These are phyloP conservation scores for Aegithalos caudatus DNA, from an alignment of 2,113 vertebrate species.

Conservation along the genomic window DNA sequence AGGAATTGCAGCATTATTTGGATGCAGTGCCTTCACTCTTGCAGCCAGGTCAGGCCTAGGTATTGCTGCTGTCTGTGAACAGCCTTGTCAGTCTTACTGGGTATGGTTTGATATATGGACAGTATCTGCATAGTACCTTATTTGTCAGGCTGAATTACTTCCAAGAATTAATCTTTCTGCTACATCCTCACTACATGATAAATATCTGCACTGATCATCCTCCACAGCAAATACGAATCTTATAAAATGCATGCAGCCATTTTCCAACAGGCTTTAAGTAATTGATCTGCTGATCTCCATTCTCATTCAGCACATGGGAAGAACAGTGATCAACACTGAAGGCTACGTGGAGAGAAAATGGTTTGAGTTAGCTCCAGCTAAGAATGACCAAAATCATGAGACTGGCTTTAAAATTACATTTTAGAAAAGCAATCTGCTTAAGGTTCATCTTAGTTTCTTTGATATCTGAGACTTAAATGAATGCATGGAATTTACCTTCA, in stretches of 20 bases:
- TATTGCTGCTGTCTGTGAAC: not conserved
- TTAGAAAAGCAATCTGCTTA: constrained; percentile 22
- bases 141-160: not conserved
- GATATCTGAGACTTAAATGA: not conserved
- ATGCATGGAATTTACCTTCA: not conserved
- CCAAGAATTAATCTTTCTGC: constrained; percentile 6
- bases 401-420: constrained; percentile 4
- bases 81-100: not conserved
- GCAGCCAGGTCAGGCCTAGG: not conserved
- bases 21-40: not conserved
- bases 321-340: not conserved
- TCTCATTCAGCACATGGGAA: not conserved
- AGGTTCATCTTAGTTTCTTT: constrained; percentile 2
- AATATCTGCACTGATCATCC: not conserved
- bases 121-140: not conserved
- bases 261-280: constrained; percentile 4
- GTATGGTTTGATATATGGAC: not conserved
- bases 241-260: not conserved
- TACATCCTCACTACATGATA: not conserved
- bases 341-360: not conserved
- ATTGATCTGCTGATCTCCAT: not conserved
- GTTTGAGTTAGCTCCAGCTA: not conserved
- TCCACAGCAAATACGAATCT: not conserved
- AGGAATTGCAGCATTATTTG: not conserved
- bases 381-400: constrained; percentile 5